phyloP scores from a whole-genome alignment of 1,140 invertebrate species.

The Archivesica marissinica region DNA sequence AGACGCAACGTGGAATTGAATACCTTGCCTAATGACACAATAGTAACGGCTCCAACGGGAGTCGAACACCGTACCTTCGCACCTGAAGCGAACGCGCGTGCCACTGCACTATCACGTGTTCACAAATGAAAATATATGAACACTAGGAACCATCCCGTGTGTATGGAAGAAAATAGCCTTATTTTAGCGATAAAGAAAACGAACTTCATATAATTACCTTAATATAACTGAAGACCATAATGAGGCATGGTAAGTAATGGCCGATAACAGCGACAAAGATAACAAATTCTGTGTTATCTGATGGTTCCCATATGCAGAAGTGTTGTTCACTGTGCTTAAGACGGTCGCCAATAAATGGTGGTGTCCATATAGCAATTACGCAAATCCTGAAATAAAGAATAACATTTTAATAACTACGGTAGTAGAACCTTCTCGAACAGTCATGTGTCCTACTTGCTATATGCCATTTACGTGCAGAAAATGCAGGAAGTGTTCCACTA shows the following conservation, averaged over 20 bases:
- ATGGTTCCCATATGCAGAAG: slow-evolving; percentile 59
- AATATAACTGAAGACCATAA: not conserved
- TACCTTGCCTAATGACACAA: no score
- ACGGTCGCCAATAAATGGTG: no score
- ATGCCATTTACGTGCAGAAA: not conserved
- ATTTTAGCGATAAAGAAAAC: not conserved
- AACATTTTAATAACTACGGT: not conserved
- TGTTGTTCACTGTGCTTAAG: slow-evolving; percentile 42
- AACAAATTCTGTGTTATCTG: slow-evolving; percentile 57
- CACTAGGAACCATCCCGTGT: no score
- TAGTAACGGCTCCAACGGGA: no score
- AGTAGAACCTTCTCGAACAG: not conserved
- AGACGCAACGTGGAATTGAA: no score
- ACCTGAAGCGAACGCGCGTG: no score
- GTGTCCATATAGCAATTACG: not conserved
- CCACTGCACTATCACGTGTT: no score
- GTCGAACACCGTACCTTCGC: no score
- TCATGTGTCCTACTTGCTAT: not conserved
- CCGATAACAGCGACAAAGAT: slow-evolving; percentile 7
- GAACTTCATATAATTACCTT: not conserved
- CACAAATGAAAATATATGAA: no score
- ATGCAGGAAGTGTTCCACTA: not conserved
- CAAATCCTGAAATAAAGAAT: not conserved
- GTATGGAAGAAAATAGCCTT: not conserved
- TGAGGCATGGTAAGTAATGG: not conserved